Evolutionary conservation across 1,140 invertebrate genomes (phyloP).

Genomic region (Ceratina calcarata): DNA sequence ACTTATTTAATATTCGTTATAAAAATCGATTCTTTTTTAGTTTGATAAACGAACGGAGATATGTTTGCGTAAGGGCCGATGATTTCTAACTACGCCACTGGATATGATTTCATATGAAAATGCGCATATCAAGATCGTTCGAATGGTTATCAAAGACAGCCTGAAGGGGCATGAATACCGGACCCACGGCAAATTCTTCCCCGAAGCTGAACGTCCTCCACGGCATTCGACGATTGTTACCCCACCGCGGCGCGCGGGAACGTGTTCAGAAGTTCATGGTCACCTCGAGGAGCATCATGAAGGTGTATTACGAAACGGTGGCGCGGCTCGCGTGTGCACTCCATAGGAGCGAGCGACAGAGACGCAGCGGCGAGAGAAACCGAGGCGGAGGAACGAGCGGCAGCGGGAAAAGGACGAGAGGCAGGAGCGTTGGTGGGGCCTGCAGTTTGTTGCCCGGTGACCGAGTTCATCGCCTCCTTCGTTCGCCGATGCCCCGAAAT

Average conservation of each 20-base stretch:
- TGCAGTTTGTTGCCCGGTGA: slow-evolving; percentile 81
- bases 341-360: slow-evolving; percentile 8
- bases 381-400: slow-evolving; percentile 9
- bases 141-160: no score
- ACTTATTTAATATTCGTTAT: no score
- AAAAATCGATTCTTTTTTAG: no score
- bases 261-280: slow-evolving; percentile 69
- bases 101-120: no score
- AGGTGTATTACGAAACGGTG: slow-evolving; percentile 68
- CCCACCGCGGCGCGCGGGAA: background rate
- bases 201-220: background rate
- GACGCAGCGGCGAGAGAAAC: slow-evolving; percentile 1
- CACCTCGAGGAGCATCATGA: slow-evolving; percentile 71
- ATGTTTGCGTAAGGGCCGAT: no score
- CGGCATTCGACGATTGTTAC: slow-evolving; percentile 5
- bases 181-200: background rate
- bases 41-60: no score
- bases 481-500: slow-evolving; percentile 73
- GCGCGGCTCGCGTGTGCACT: slow-evolving; percentile 52
- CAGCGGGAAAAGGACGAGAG: background rate
- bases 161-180: no score
- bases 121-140: no score
- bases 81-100: no score
- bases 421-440: slow-evolving; percentile 60
- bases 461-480: slow-evolving; percentile 78